These are phyloP conservation scores for Atherinomorus stipes DNA, from an alignment of 2,113 vertebrate species.

Conservation along the genomic window DNA sequence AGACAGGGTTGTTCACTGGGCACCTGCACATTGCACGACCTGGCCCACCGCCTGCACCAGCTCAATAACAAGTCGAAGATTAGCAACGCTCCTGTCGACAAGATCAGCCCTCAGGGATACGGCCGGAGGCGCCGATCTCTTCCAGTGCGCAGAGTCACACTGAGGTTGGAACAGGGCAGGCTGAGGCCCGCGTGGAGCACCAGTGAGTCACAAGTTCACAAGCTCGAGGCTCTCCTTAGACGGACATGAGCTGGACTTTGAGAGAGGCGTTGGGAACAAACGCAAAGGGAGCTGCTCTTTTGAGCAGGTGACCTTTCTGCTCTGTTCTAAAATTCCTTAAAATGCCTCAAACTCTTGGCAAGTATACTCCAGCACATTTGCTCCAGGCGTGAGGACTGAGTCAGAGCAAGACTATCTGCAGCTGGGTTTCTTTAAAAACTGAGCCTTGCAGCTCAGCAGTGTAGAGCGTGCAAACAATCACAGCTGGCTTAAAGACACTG, in stretches of 20 bases:
- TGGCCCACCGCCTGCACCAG: conserved; percentile 89
- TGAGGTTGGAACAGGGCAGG: conserved; percentile 65
- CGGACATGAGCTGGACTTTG: conserved; percentile 73
- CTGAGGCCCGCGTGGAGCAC: conserved; percentile 76
- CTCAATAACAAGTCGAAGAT: conserved; percentile 87
- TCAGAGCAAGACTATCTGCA: conserved; percentile 62
- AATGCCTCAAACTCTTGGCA: conserved; percentile 78
- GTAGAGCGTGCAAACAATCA: conserved; percentile 50
- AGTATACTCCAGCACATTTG: conserved; percentile 71
- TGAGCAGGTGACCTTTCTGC: conserved; percentile 50
- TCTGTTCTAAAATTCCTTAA: conserved; percentile 69
- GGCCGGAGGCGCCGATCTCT: conserved; percentile 89
- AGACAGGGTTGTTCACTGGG: conserved; percentile 87
- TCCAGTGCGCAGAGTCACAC: conserved; percentile 56
- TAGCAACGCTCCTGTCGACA: conserved; percentile 83
- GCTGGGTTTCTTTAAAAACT: conserved; percentile 48
- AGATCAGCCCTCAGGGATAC: conserved; percentile 91
- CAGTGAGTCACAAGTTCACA: conserved; percentile 71
- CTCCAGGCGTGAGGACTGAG: conserved; percentile 66
- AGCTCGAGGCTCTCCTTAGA: conserved; percentile 75
- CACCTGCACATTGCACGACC: conserved; percentile 91
- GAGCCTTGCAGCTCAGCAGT: conserved; percentile 40
- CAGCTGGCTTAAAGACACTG: conserved; percentile 73
- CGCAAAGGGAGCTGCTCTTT: conserved; percentile 46
- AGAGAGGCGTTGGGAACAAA: conserved; percentile 45